phyloP scores from a whole-genome alignment of 1,140 invertebrate species.

The Aphelenchoides avenae region DNA sequence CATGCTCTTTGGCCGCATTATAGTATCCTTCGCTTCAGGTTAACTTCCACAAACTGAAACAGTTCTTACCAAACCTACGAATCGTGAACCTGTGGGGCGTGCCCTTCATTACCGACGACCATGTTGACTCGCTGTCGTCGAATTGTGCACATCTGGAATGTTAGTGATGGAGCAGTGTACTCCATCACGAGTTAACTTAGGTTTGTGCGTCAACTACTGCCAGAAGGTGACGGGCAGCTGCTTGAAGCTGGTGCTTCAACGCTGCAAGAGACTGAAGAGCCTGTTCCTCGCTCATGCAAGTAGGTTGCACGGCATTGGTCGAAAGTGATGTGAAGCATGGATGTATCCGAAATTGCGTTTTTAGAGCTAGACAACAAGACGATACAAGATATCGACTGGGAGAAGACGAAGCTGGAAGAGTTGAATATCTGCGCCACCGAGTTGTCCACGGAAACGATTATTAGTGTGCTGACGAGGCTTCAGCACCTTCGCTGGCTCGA shows the following conservation, averaged over 20 bases:
- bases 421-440: conserved; percentile 94
- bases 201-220: conserved; percentile 92
- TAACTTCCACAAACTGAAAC: conserved; percentile 95
- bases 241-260: conserved; percentile 84
- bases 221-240: conserved; percentile 93
- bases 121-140: conserved; percentile 85
- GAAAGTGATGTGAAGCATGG: conserved; percentile 20
- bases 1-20: not conserved
- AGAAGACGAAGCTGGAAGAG: conserved; percentile 86
- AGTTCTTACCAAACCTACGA: conserved; percentile 84
- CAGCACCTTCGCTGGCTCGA: conserved; percentile 81
- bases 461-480: conserved; percentile 82
- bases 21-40: conserved; percentile 63
- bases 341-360: conserved; percentile 16
- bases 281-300: conserved; percentile 78
- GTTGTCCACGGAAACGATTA: conserved; percentile 83
- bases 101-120: conserved; percentile 70
- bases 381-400: conserved; percentile 82
- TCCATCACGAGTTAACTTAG: too few species aligned
- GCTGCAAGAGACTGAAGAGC: conserved; percentile 83
- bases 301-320: conserved; percentile 19
- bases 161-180: too few species aligned
- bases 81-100: conserved; percentile 79
- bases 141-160: conserved; percentile 82
- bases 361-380: conserved; percentile 51